A percentile compares a stretch with the other conserved stretches of the same genome.
Conservation (phyloP, 2,113 vertebrate species). For the Tonatia bakeri region DNA sequence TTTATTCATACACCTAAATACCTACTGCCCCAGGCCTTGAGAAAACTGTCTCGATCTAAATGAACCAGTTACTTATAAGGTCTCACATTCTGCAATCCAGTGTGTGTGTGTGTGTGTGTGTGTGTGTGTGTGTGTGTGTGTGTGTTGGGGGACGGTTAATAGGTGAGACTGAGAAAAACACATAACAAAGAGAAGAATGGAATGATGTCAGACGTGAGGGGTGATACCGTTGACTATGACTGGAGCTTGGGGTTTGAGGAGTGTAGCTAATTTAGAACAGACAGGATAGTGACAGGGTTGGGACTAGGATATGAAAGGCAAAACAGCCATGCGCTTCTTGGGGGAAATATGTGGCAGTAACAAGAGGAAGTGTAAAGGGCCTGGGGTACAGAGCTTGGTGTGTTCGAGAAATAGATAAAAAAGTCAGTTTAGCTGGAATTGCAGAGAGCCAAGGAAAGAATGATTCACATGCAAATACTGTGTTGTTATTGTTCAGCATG, state of each 20-base stretch:
- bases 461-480: neutral
- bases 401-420: neutral
- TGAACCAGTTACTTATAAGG: neutral
- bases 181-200: neutral
- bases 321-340: neutral
- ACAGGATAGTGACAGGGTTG: neutral
- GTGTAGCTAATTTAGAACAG: neutral
- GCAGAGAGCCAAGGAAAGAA: neutral
- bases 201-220: neutral
- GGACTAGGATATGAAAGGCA: neutral
- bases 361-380: neutral
- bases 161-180: neutral
- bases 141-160: neutral
- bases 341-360: neutral
- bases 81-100: neutral
- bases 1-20: neutral
- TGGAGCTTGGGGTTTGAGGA: accelerated
- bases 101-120: neutral
- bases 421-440: neutral
- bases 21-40: neutral
- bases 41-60: neutral
- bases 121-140: no score
- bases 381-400: neutral
- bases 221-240: neutral
- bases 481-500: neutral